Conservation (phyloP, 2,797 vertebrate species). For the Myiotriccus ornatus region DNA sequence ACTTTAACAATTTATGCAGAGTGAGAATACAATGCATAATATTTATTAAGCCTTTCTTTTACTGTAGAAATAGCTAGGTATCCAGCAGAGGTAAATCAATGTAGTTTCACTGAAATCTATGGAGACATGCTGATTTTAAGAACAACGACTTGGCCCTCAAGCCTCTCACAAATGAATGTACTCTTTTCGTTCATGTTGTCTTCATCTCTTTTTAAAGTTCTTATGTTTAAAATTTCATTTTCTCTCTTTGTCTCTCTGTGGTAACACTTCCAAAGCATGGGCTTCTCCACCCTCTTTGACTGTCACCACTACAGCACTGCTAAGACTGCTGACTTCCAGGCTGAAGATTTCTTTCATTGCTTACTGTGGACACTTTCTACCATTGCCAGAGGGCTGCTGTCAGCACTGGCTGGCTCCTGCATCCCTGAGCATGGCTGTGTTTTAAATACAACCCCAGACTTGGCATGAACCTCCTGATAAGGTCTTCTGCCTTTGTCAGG, state of each 20-base stretch:
- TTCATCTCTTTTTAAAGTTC: background rate
- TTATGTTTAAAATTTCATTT: background rate
- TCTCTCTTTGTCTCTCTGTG: background rate
- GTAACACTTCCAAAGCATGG: background rate
- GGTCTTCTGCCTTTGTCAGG: background rate
- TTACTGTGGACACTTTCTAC: background rate
- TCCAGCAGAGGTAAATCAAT: background rate
- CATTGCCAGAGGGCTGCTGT: background rate
- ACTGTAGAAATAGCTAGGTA: background rate
- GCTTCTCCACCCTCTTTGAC: background rate
- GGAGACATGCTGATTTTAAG: background rate
- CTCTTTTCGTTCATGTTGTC: background rate
- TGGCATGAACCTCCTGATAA: background rate
- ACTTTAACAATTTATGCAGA: background rate
- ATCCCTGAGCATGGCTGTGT: background rate
- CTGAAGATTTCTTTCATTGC: background rate
- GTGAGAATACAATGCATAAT: background rate
- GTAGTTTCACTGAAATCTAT: background rate
- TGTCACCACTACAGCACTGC: background rate
- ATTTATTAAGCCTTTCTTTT: slow-evolving; percentile 16
- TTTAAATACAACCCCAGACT: background rate
- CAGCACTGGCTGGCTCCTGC: background rate
- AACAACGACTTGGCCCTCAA: background rate
- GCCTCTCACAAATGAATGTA: background rate
- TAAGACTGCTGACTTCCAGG: background rate